These are phyloP conservation scores for Delia radicum DNA, from an alignment of 1,140 invertebrate genomes.

Conservation along the genomic window DNA sequence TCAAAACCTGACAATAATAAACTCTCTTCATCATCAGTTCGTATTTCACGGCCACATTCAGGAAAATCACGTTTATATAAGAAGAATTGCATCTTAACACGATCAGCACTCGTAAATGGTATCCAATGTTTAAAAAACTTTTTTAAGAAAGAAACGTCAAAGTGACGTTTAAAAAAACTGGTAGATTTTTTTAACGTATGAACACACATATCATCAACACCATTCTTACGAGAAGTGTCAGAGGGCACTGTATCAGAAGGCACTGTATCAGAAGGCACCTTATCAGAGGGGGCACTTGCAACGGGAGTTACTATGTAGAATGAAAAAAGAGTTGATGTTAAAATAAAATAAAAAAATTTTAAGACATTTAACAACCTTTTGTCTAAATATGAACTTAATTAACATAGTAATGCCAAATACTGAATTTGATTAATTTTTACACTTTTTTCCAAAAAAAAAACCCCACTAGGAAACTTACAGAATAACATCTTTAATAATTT, in stretches of 20 bases:
- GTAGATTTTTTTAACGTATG: constrained; percentile 38
- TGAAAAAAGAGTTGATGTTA: neutral
- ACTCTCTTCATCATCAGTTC: constrained; percentile 38
- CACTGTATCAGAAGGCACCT: too few relatives aligned
- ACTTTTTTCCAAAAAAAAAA: too few relatives aligned
- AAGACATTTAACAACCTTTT: neutral
- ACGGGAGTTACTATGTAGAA: neutral
- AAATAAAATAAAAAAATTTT: too few relatives aligned
- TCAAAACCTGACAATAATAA: constrained; percentile 45
- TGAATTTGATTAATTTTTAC: neutral
- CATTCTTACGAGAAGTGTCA: neutral
- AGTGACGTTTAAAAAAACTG: constrained; percentile 29
- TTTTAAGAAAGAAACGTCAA: constrained; percentile 47
- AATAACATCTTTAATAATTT: too few relatives aligned
- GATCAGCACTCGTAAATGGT: constrained; percentile 38
- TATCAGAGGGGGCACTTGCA: neutral
- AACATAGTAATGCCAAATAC: neutral
- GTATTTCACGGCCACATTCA: constrained; percentile 45
- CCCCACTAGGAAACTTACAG: too few relatives aligned
- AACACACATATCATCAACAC: constrained; percentile 32
- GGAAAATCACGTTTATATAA: constrained; percentile 49
- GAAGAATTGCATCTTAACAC: constrained; percentile 49
- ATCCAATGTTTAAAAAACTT: constrained; percentile 48
- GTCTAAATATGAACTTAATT: neutral
- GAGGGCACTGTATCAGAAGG: neutral